These are phyloP conservation scores for Phataginus tetradactyla DNA, from an alignment of 2,797 vertebrate species.

Conservation along the genomic window DNA sequence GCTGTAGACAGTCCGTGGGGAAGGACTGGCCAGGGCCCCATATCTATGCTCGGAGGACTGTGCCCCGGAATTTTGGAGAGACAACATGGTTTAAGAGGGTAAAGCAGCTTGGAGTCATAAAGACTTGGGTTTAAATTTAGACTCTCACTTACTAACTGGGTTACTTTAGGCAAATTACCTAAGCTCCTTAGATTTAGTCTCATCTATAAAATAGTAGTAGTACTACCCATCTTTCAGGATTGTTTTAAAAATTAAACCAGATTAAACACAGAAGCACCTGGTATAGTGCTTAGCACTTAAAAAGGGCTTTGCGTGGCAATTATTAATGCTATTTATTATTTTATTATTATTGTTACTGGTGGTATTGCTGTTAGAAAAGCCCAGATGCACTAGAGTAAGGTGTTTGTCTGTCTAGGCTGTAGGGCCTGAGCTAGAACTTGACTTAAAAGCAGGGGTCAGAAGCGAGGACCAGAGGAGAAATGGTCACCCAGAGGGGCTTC, in stretches of 20 bases:
- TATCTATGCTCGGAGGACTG: background rate
- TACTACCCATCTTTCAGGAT: background rate
- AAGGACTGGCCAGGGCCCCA: background rate
- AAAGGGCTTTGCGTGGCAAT: background rate
- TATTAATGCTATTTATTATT: background rate
- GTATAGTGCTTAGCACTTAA: background rate
- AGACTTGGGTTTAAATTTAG: background rate
- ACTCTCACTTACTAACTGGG: background rate
- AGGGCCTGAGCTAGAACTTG: background rate
- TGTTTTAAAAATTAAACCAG: conserved; percentile 11
- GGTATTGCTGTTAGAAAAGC: background rate
- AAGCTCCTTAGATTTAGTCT: background rate
- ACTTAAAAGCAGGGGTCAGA: background rate
- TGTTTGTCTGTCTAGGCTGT: background rate
- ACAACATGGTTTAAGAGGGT: background rate
- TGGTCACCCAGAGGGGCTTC: background rate
- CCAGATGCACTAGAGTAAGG: background rate
- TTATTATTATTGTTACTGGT: background rate
- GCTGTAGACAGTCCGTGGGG: background rate
- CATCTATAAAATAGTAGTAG: background rate
- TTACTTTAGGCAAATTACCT: background rate
- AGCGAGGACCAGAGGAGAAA: background rate
- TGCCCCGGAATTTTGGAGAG: background rate
- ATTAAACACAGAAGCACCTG: background rate
- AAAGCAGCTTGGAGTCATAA: background rate